Conservation (phyloP, 2,797 vertebrate genomes). For the Enteromius thamalakanensis region DNA sequence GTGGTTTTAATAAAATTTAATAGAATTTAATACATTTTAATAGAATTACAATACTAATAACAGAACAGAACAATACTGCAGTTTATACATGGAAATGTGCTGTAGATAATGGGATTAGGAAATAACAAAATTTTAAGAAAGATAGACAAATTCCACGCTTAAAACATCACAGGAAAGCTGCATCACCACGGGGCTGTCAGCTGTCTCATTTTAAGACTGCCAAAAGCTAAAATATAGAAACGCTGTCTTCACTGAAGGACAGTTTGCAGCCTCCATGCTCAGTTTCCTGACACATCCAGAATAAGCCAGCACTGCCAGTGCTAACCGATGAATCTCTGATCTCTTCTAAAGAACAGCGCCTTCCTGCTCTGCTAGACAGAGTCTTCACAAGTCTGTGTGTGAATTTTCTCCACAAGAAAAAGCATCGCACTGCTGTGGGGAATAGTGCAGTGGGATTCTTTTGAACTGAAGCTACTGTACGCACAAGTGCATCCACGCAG, state of each 20-base stretch:
- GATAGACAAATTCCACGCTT: not conserved
- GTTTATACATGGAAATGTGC: not conserved
- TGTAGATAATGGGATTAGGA: not conserved
- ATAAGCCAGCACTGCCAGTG: not conserved
- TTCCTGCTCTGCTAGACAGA: slow-evolving; percentile 5
- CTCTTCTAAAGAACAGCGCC: slow-evolving; percentile 27
- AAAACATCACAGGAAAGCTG: not conserved
- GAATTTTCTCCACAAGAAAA: slow-evolving; percentile 30
- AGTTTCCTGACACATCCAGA: slow-evolving; percentile 17
- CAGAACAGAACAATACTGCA: not conserved
- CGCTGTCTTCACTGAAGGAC: slow-evolving; percentile 10
- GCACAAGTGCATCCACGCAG: not conserved
- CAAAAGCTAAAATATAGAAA: slow-evolving; percentile 3
- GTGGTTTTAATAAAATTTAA: not conserved
- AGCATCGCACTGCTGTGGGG: not conserved
- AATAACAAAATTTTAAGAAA: not conserved
- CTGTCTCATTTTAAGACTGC: not conserved
- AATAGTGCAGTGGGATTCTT: slow-evolving; percentile 15
- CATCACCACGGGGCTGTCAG: not conserved
- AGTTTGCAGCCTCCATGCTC: slow-evolving; percentile 12
- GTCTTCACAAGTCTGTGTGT: not conserved
- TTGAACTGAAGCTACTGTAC: slow-evolving; percentile 3
- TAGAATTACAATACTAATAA: not conserved
- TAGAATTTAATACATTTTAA: no score
- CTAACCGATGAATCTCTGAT: slow-evolving; percentile 27